Evolutionary conservation across 2,113 vertebrate genomes (phyloP), one percentile per base, ranked within the genome.

Genomic region (Centropus bengalensis): DNA sequence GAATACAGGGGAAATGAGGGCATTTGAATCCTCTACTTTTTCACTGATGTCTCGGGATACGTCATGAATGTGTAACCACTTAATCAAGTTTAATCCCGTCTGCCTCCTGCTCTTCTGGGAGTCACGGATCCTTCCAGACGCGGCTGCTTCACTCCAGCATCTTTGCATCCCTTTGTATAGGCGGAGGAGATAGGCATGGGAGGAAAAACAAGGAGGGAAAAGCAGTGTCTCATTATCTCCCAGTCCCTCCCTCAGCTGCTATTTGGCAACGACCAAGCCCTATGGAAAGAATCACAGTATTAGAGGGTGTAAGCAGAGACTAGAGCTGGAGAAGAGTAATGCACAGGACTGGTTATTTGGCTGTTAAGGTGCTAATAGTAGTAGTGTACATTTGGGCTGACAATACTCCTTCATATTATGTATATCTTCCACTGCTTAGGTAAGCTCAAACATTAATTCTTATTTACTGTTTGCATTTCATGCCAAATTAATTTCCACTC

Each of bases 381-480:
- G 55, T 32, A 86, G 56, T 1, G 1, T 23, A 60, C 24, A 38
- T 30, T 47, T 60, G 82, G 21, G 36, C 33, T 73, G 62, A 80
- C 44, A 82, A 17, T 15, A 30, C 12, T n/a, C 5, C 52, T 86
- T 78, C 27, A 42, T 47, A 59, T 75, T 51, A 9, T 27, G 16
- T 55, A 4, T 62, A 63, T 51, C 38, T 83, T 83, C 55, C 18
- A 70, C n/a, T 42, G 79, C 56, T 91, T 76, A 89, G 45, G 79
- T 80, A 88, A 94, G 73, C 40, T 67, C 3, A 12, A 74, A 64
- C 44, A 47, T 71, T 75, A 83, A 77, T 81, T 91, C 73, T 44
- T 92, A 60, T 79, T 78, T 76, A 89, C 26, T 81, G 76, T 59
- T 91, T 93, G 85, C 76, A 83, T 86, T 95, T 94, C 71, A 91